These are phyloP conservation scores for Tretioscincus oriximinensis DNA, from an alignment of 2,113 vertebrate species.

Conservation along the genomic window DNA sequence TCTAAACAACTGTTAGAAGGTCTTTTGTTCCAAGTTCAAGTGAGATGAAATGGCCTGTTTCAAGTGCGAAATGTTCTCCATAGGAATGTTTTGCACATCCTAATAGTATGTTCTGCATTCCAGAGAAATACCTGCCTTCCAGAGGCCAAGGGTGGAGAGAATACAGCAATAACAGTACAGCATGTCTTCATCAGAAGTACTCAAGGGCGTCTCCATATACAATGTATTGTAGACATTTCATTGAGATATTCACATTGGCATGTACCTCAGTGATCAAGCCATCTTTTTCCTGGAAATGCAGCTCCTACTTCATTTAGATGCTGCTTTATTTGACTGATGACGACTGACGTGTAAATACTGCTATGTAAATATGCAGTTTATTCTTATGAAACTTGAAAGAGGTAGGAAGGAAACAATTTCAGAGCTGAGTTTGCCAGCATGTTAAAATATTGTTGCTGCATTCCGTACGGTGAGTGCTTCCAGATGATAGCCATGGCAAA, in stretches of 20 bases:
- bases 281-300: neutral
- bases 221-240: neutral
- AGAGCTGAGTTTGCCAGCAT: neutral
- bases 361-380: accelerated
- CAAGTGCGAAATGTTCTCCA: too few species aligned
- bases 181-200: neutral
- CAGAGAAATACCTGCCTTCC: too few species aligned
- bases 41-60: too few species aligned
- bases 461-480: neutral
- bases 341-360: neutral
- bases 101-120: too few species aligned
- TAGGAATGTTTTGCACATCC: too few species aligned
- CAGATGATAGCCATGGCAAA: neutral
- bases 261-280: neutral
- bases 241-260: neutral
- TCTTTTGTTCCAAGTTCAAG: too few species aligned
- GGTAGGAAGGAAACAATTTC: neutral
- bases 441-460: neutral
- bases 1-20: too few species aligned
- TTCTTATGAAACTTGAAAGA: neutral
- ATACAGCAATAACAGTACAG: too few species aligned
- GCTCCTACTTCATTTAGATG: neutral
- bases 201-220: neutral
- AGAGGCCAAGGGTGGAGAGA: too few species aligned
- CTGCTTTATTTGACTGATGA: neutral